A percentile compares a stretch with the other conserved stretches of the same genome.
phyloP scores from a whole-genome alignment of 2,888 invertebrate species.

The Heliconius hortense region DNA sequence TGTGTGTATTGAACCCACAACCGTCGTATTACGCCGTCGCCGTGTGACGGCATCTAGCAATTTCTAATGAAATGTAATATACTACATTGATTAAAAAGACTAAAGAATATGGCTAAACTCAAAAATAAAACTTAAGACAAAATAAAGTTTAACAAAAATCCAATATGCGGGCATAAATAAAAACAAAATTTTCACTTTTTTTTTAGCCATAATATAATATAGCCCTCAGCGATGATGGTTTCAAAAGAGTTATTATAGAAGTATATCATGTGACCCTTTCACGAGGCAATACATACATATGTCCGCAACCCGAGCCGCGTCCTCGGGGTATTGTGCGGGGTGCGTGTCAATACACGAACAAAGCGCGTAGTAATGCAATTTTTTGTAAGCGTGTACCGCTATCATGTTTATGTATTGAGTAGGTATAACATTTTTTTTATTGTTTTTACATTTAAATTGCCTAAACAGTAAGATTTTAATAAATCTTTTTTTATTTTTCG shows the following conservation, averaged over 20 bases:
- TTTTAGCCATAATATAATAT: constrained; percentile 37
- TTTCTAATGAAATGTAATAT: too few species aligned
- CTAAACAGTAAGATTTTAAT: too few species aligned
- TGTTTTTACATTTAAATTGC: not conserved
- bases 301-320: constrained; percentile 42
- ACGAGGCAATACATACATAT: constrained; percentile 37
- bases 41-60: too few species aligned
- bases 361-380: constrained; percentile 44
- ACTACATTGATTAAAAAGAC: too few species aligned
- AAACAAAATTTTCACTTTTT: constrained; percentile 32
- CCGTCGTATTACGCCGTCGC: too few species aligned
- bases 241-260: constrained; percentile 39
- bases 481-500: too few species aligned
- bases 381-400: constrained; percentile 35
- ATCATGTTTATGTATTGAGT: constrained; percentile 8
- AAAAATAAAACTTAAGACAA: constrained; percentile 19
- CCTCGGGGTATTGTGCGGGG: constrained; percentile 38
- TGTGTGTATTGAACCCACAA: too few species aligned
- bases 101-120: too few species aligned
- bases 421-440: not conserved
- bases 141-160: constrained; percentile 27
- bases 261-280: constrained; percentile 48
- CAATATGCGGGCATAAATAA: constrained; percentile 36
- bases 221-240: constrained; percentile 36
- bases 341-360: constrained; percentile 46